Base-by-base conservation (phyloP, 1,140 invertebrate genomes). In the Acromyrmex charruanus region DNA sequence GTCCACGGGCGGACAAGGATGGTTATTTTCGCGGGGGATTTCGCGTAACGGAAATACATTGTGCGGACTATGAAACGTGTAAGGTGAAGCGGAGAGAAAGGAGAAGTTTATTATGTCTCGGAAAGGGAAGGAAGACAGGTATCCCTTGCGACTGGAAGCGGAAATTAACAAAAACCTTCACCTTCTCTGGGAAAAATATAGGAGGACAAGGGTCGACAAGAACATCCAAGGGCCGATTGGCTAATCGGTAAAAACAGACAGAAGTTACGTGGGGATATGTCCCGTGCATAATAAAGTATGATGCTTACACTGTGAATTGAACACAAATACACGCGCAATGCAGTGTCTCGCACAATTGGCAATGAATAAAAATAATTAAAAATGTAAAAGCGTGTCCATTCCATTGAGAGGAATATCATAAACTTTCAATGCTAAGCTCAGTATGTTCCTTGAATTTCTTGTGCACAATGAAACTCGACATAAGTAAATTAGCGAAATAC, bases 91-190 rank as follows among this genome's bases (percentile, higher is more conserved):
- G 14, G 77, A 58, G 65, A 69, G 55, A 79, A 51, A 51, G 59
- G 31, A 77, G 16, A 21, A 61, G 63, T 88, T 89, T 89, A 85
- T 88, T 88, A 88, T 49, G 25, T 55, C 6, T 65, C 53, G 53
- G 69, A 31, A 58, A 55, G 9, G 4, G 55, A n/a, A 25, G 53
- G 25, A 59, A 74, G 25, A 75, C 55, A 59, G 21, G 25, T 18
- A 71, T 84, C 74, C 49, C 79, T 58, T 35, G 61, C 12, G 69
- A 87, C 21, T 61, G 18, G 53, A 68, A 69, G 18, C 79, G 53
- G 61, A 88, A 85, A 77, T 85, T 88, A 88, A 68, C 86, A 69
- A 68, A 63, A 88, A 88, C 69, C 69, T 69, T 75, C 6, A 21
- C n/a, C 39, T 21, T n/a, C 10, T 21, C 55, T 31, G 35, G 35